Evolutionary conservation across 2,113 vertebrate species (phyloP).

Genomic region (Myotis davidii): DNA sequence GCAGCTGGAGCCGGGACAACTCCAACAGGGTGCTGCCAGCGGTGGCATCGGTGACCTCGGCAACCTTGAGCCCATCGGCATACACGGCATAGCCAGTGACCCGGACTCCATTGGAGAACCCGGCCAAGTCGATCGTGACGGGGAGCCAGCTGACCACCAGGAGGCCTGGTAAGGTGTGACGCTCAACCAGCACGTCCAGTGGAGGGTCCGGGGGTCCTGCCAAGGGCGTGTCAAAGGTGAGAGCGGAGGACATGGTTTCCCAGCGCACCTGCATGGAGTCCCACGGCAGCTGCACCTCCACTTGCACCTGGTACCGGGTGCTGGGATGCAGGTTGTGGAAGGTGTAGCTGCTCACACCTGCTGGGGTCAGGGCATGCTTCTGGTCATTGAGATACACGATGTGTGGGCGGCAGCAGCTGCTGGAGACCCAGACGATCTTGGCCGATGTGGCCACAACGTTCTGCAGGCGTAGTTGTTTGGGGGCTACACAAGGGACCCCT

Average conservation of each 20-base stretch:
- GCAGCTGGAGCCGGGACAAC: slow-evolving; percentile 87
- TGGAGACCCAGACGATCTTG: slow-evolving; percentile 87
- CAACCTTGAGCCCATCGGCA: slow-evolving; percentile 88
- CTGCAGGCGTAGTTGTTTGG: slow-evolving; percentile 83
- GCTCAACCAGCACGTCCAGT: slow-evolving; percentile 89
- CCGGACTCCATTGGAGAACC: slow-evolving; percentile 90
- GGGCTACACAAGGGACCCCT: slow-evolving; percentile 83
- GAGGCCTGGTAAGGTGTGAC: slow-evolving; percentile 84
- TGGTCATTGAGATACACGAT: slow-evolving; percentile 87
- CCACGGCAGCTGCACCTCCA: slow-evolving; percentile 84
- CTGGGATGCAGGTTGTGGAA: slow-evolving; percentile 86
- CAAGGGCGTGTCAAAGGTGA: slow-evolving; percentile 83
- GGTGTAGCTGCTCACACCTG: slow-evolving; percentile 86
- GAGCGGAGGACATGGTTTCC: slow-evolving; percentile 83
- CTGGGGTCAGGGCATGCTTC: slow-evolving; percentile 84
- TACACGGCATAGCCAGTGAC: slow-evolving; percentile 92
- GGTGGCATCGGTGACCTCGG: slow-evolving; percentile 89
- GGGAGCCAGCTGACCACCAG: slow-evolving; percentile 89
- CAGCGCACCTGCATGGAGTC: slow-evolving; percentile 81
- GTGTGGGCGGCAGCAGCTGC: slow-evolving; percentile 89
- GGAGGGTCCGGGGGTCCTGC: slow-evolving; percentile 88
- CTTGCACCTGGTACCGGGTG: slow-evolving; percentile 84
- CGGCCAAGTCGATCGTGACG: slow-evolving; percentile 88
- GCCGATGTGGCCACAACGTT: slow-evolving; percentile 87
- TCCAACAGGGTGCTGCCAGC: slow-evolving; percentile 89